Conservation (phyloP, 2,113 vertebrate genomes). For the Accipiter virgatus region DNA sequence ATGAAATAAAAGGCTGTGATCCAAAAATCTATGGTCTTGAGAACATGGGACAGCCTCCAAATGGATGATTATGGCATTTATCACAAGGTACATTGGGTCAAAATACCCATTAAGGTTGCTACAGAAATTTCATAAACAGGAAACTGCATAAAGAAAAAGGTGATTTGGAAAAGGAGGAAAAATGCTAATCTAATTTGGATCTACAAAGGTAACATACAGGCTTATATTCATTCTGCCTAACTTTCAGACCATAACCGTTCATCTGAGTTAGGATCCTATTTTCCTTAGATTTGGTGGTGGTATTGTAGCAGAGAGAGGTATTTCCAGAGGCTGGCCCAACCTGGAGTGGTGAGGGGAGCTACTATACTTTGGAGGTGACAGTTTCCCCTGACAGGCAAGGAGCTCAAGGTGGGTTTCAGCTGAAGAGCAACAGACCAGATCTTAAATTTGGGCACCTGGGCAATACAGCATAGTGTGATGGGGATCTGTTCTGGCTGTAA, state of each 20-base stretch:
- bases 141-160: not conserved
- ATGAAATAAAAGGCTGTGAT: constrained; percentile 58
- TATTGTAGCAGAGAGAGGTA: not conserved
- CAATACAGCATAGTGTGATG: no score
- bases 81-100: constrained; percentile 49
- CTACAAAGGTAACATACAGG: not conserved
- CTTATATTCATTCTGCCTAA: not conserved
- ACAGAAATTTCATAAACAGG: constrained; percentile 43
- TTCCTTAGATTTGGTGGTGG: not conserved
- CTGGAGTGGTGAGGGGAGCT: not conserved
- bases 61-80: constrained; percentile 43
- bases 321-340: not conserved
- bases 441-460: not conserved
- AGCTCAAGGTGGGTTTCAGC: not conserved
- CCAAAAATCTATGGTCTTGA: constrained; percentile 47
- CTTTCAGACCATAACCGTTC: not conserved
- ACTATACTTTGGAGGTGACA: not conserved
- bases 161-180: not conserved
- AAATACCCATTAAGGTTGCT: constrained; percentile 10
- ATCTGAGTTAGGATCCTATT: not conserved
- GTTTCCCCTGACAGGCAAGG: not conserved
- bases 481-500: not conserved
- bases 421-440: not conserved
- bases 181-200: not conserved
- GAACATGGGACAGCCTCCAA: constrained; percentile 45